These are phyloP conservation scores for Macrobrachium nipponense DNA, from an alignment of 1,140 invertebrate genomes.

Conservation along the genomic window DNA sequence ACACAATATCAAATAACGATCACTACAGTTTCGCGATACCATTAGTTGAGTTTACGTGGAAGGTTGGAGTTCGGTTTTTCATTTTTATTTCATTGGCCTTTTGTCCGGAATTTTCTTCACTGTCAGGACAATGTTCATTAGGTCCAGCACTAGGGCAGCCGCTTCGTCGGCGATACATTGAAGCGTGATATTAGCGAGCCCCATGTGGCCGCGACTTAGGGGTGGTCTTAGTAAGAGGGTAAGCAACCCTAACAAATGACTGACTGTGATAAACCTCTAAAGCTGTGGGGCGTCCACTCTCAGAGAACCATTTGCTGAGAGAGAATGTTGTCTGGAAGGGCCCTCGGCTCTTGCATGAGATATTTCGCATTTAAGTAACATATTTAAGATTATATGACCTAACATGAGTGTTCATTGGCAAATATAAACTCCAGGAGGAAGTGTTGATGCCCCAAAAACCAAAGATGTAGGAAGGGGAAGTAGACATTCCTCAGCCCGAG, in stretches of 20 bases:
- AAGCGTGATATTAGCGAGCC: constrained; percentile 51
- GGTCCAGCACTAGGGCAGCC: not conserved
- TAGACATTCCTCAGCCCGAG: not conserved
- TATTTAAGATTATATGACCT: constrained; percentile 40
- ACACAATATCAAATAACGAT: not conserved
- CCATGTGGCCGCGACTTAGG: constrained; percentile 32
- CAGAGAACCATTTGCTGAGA: constrained; percentile 24
- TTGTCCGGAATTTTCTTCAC: not conserved
- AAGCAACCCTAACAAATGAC: constrained; percentile 46
- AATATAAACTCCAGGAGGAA: constrained; percentile 28
- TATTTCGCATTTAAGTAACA: constrained; percentile 37
- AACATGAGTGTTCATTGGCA: constrained; percentile 35
- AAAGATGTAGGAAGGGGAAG: not conserved
- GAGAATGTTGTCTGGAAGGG: constrained; percentile 22
- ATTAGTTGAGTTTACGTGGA: not conserved
- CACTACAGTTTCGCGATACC: no score
- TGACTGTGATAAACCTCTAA: constrained; percentile 46
- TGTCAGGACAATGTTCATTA: not conserved
- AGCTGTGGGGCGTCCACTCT: constrained; percentile 39
- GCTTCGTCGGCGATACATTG: constrained; percentile 13
- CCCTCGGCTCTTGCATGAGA: not conserved
- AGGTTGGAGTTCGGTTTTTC: no score
- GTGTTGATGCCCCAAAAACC: constrained; percentile 8
- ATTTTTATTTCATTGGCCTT: not conserved
- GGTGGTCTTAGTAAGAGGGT: constrained; percentile 19